These are phyloP conservation scores for Solenodon paradoxus DNA, from an alignment of 2,113 vertebrate genomes.

Conservation along the genomic window DNA sequence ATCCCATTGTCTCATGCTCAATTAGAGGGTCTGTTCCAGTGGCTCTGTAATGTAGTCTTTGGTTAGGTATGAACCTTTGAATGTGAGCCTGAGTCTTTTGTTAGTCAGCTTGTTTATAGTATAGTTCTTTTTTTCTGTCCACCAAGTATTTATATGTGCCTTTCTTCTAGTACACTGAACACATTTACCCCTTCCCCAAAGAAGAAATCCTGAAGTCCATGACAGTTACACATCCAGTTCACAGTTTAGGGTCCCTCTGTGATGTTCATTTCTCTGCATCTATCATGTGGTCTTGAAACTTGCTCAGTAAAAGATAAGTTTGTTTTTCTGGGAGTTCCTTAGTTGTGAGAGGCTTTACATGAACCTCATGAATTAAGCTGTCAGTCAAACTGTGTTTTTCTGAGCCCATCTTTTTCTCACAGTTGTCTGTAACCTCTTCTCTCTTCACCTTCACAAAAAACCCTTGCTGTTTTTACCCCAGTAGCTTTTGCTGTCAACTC, in stretches of 20 bases:
- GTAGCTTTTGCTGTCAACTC: not conserved
- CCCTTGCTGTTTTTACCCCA: not conserved
- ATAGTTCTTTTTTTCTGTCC: no score
- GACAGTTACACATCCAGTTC: not conserved
- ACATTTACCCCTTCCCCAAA: not conserved
- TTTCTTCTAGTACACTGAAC: not conserved
- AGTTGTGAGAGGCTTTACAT: not conserved
- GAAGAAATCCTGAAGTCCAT: not conserved
- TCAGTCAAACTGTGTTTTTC: not conserved
- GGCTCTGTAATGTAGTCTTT: not conserved
- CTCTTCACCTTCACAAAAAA: not conserved
- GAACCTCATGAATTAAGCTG: not conserved
- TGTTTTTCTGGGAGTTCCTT: not conserved
- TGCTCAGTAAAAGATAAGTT: rapidly evolving
- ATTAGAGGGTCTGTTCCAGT: not conserved
- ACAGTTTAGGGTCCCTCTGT: not conserved
- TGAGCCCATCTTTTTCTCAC: not conserved
- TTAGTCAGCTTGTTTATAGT: not conserved
- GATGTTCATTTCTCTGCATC: not conserved
- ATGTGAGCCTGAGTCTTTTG: not conserved
- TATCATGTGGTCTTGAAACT: not conserved
- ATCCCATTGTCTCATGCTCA: not conserved
- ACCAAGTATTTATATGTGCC: not conserved
- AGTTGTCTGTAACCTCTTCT: not conserved
- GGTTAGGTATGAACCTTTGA: not conserved